Evolutionary conservation across 2,797 vertebrate species (phyloP), one percentile per base, ranked within the genome.

Genomic region (Sebastes taczanowskii): DNA sequence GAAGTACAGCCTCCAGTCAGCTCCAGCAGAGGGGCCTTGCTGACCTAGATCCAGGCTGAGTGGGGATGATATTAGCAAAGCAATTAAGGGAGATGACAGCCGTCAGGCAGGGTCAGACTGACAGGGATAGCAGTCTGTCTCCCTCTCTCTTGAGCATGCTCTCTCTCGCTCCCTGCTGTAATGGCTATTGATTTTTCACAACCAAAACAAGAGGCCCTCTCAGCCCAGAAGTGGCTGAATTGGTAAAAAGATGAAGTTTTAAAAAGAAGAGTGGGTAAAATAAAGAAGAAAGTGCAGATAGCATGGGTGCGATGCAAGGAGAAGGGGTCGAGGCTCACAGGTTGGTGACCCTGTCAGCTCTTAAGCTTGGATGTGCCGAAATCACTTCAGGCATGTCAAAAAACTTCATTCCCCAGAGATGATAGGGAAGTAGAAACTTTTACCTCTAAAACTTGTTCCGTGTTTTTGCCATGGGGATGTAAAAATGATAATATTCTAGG

Each of bases 51-150:
- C 88, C 92, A 89, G 88, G 85, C 91, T 91, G 89, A 93, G 92
- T 87, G 90, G 91, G 89, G 89, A 94, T 90, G 92, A 91, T 93
- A 95, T 94, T 95, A 95, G 92, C 94, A 88, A 92, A 92, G 94
- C 95, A 95, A 95, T 96, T 95, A 95, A 95, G 88, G 88, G 89
- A 95, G 95, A 94, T 94, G 93, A 95, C 95, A 95, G 94, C 90
- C 91, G 84, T 95, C 92, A 94, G 90, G 90, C 90, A 88, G 89
- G 90, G 91, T 90, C 88, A 86, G 88, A 91, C 89, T 93, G 95
- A 94, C 91, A 90, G 90, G 92, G 88, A 95, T 85, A 90, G 91
- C 84, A 82, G 71, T 74, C 81, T 67, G 55, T 71, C 88, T 86
- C 72, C 29, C 61, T 80, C 77, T 69, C 77, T 83, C 80, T 67